Conservation (phyloP, 1,140 invertebrate genomes). For the Bombyx mandarina region DNA sequence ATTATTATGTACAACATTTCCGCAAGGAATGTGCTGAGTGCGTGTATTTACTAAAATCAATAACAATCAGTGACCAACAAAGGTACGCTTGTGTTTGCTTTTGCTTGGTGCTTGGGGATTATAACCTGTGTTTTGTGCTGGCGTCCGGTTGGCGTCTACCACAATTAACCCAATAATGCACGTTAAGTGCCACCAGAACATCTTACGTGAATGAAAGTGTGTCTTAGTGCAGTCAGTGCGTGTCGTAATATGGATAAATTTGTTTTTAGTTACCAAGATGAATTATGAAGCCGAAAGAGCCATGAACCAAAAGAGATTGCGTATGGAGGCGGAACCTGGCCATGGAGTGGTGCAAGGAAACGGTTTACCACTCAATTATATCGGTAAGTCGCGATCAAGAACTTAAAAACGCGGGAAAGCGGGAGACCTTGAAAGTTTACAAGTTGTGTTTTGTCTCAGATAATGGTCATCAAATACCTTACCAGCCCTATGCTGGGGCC, state of each 20-base stretch:
- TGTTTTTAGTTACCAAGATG: conserved; percentile 67
- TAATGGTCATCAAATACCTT: conserved; percentile 70
- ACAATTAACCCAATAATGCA: conserved; percentile 49
- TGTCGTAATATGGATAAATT: conserved; percentile 32
- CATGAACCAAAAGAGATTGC: conserved; percentile 68
- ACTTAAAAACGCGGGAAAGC: conserved; percentile 19
- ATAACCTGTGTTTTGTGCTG: conserved; percentile 70
- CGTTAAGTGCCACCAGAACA: conserved; percentile 36
- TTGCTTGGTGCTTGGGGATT: conserved; percentile 42
- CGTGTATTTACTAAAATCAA: conserved; percentile 66
- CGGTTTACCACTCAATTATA: conserved; percentile 68
- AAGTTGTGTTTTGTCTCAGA: conserved; percentile 46
- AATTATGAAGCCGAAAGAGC: conserved; percentile 71
- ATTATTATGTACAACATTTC: conserved; percentile 59
- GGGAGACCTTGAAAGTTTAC: conserved; percentile 8
- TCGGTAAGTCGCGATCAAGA: conserved; percentile 44
- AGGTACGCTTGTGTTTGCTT: conserved; percentile 71
- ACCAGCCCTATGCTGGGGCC: conserved; percentile 66
- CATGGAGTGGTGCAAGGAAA: conserved; percentile 68
- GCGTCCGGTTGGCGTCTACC: conserved; percentile 71
- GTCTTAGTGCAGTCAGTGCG: conserved; percentile 19
- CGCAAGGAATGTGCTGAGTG: conserved; percentile 45
- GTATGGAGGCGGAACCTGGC: conserved; percentile 68
- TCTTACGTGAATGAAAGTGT: conserved; percentile 29
- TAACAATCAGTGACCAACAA: conserved; percentile 66